Evolutionary conservation across 2,113 vertebrate species (phyloP), one percentile per base, ranked within the genome.

Genomic region (Solea senegalensis): DNA sequence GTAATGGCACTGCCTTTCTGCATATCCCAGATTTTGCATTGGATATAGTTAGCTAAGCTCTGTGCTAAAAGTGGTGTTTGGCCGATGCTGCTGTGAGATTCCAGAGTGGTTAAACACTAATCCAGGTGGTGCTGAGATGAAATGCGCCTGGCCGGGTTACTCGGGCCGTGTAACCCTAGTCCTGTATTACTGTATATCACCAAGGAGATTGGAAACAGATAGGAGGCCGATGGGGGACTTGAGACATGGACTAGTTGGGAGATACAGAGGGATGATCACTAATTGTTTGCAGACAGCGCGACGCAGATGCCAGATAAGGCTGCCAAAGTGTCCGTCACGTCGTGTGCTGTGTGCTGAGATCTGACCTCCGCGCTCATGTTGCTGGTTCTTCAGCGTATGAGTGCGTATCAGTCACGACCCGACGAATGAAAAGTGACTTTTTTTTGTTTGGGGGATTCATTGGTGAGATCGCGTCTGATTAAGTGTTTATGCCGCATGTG

Each of bases 71-170:
- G 65, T 65, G 44, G 79, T 74, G 80, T 83, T 84, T 88, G 82
- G 89, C 80, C 43, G 65, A 66, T 64, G 73, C 53, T 57, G 76
- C 77, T 70, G 82, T 80, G 76, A 89, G 83, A 85, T 88, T 88
- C 82, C 85, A 40, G 49, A 72, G 57, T 89, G 86, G 72, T 91
- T 88, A 88, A 91, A 83, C 86, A 88, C 87, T 85, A 89, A 90
- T 88, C 86, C 87, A 89, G 88, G 88, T 90, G 86, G 85, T 84
- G 85, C 66, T 84, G 89, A 74, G 80, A 82, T 84, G 80, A 85
- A 87, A 84, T 86, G 85, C 51, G 54, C 56, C 82, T 79, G 85
- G 70, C 84, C 46, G 28, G 66, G 66, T 84, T 86, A 72, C 81
- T 82, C 45, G 14, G 74, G 72, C 57, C 80, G 13, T 53, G 86